phyloP scores from a whole-genome alignment of 2,888 invertebrate genomes.

The Hylaea fasciaria region DNA sequence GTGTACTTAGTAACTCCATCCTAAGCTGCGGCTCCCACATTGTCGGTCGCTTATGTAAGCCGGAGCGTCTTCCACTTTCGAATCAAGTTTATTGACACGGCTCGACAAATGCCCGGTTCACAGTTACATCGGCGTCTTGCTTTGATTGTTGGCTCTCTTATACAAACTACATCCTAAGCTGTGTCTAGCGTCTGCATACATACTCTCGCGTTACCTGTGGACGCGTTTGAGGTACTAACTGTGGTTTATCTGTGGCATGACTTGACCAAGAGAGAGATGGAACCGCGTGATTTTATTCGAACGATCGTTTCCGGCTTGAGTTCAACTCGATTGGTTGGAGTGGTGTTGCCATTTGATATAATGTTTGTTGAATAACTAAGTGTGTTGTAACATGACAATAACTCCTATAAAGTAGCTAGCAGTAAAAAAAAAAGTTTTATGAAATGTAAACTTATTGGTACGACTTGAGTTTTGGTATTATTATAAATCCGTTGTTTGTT shows the following conservation, averaged over 20 bases:
- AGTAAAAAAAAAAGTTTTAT: no score
- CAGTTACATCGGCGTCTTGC: constrained; percentile 77
- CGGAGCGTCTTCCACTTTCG: constrained; percentile 84
- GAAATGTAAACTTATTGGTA: no score
- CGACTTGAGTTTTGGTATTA: no score
- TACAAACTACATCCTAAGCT: constrained; percentile 15
- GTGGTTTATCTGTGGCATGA: constrained; percentile 12
- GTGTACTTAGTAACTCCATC: constrained; percentile 42
- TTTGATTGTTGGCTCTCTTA: constrained; percentile 65
- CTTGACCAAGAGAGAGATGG: constrained; percentile 38
- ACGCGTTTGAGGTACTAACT: constrained; percentile 22
- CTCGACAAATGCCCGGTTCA: constrained; percentile 81
- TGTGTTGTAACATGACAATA: no score
- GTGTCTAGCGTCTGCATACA: constrained; percentile 10
- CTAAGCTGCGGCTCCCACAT: constrained; percentile 67
- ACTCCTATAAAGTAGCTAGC: no score
- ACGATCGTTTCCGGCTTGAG: constrained; percentile 54
- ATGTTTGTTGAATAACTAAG: no score
- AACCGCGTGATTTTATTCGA: constrained; percentile 60
- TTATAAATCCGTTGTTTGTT: no score
- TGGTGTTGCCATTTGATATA: constrained; percentile 2
- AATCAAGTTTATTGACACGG: constrained; percentile 85
- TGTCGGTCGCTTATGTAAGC: constrained; percentile 83
- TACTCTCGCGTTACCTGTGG: constrained; percentile 13
- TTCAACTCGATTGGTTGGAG: constrained; percentile 14